Evolutionary conservation across 2,888 invertebrate species (phyloP).

Genomic region (Oscheius sp.): DNA sequence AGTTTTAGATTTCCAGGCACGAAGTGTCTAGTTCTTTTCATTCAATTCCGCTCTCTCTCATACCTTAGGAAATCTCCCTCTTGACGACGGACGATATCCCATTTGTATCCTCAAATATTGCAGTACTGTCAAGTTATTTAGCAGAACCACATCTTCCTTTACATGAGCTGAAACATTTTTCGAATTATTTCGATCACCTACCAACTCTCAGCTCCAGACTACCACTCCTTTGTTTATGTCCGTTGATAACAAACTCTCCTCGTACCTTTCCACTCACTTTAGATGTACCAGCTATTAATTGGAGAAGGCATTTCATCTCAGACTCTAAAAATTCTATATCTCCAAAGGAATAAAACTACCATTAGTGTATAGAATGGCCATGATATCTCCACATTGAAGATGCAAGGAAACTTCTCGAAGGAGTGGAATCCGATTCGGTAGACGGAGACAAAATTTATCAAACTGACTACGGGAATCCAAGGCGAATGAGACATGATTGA

Average conservation of each 20-base stretch:
- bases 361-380: conserved; percentile 86
- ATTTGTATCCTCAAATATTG: conserved; percentile 78
- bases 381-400: conserved; percentile 87
- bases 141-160: conserved; percentile 79
- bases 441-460: conserved; percentile 70
- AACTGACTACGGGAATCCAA: conserved; percentile 71
- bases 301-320: conserved; percentile 86
- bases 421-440: conserved; percentile 72
- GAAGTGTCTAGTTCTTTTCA: no score
- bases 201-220: conserved; percentile 80
- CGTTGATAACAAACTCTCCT: conserved; percentile 87
- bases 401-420: conserved; percentile 85
- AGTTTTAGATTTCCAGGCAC: no score
- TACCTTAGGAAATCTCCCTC: conserved; percentile 28
- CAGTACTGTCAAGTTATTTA: conserved; percentile 86
- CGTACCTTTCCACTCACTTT: conserved; percentile 74
- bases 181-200: conserved; percentile 1
- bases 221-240: conserved; percentile 79
- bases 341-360: conserved; percentile 60
- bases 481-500: conserved; percentile 78
- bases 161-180: conserved; percentile 76
- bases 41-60: no score
- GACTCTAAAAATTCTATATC: conserved; percentile 74
- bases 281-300: conserved; percentile 83
- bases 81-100: conserved; percentile 1